Conservation (phyloP, 2,113 vertebrate species). For the Phoxinus phoxinus region DNA sequence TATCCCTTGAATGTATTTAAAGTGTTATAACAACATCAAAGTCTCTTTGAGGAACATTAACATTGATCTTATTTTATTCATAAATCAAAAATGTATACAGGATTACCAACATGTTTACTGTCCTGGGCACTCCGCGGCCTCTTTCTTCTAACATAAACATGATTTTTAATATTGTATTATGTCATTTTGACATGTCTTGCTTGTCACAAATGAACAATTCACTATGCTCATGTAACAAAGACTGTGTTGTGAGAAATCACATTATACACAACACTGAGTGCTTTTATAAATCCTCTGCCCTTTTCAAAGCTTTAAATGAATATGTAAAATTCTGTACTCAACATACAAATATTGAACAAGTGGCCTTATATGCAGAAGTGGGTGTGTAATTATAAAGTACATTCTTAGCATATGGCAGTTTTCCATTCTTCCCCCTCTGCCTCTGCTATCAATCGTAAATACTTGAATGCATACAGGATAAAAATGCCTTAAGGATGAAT, state of each 20-base stretch:
- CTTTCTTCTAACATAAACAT: background rate
- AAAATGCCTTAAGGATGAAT: slow-evolving; percentile 54
- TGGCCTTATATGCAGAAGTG: slow-evolving; percentile 22
- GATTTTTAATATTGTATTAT: background rate
- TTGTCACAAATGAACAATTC: background rate
- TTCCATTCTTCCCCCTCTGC: slow-evolving; percentile 13
- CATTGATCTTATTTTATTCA: background rate
- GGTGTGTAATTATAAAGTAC: slow-evolving; percentile 31
- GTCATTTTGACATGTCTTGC: background rate
- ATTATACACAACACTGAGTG: slow-evolving; percentile 29
- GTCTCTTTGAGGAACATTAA: slow-evolving; percentile 11
- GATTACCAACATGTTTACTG: background rate
- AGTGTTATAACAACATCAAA: background rate
- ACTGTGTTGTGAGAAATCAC: slow-evolving; percentile 11
- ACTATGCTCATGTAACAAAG: background rate
- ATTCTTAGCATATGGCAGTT: slow-evolving; percentile 54
- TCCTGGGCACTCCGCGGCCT: background rate
- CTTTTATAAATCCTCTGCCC: slow-evolving; percentile 27
- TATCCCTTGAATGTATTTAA: background rate
- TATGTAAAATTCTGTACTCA: slow-evolving; percentile 40
- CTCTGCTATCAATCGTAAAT: slow-evolving; percentile 46
- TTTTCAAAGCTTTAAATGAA: slow-evolving; percentile 20
- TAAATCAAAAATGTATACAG: background rate
- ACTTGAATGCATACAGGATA: slow-evolving; percentile 37
- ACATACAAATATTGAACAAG: slow-evolving; percentile 20